phyloP scores from a whole-genome alignment of 2,113 vertebrate species.

The Calonectris borealis region DNA sequence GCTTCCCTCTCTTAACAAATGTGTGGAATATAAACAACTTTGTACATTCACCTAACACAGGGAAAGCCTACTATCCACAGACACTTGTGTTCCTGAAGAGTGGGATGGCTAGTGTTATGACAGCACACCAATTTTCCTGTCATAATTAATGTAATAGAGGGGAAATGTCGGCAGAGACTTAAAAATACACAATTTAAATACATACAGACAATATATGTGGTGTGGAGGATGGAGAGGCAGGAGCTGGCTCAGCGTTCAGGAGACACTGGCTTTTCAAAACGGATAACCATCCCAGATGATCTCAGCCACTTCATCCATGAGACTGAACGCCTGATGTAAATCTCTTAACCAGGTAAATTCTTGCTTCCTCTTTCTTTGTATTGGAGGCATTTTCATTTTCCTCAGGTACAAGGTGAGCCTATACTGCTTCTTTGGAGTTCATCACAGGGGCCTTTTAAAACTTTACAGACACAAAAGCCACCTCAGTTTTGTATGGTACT shows the following conservation, averaged over 20 bases:
- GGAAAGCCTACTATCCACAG: not conserved
- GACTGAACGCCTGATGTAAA: not conserved
- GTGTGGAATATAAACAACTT: not conserved
- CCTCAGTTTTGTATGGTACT: not conserved
- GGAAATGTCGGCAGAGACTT: not conserved
- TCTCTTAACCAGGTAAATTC: not conserved
- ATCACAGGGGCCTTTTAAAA: not conserved
- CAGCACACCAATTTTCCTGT: not conserved
- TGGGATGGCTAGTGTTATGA: not conserved
- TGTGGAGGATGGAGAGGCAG: not conserved
- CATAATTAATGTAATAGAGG: not conserved
- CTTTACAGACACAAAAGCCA: not conserved
- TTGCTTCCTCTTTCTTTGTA: not conserved
- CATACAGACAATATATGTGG: not conserved
- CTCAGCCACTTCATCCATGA: not conserved
- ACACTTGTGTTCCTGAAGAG: not conserved
- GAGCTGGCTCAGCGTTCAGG: not conserved
- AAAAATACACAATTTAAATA: not conserved
- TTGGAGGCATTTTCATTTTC: not conserved
- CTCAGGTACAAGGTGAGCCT: not conserved
- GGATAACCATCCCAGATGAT: not conserved
- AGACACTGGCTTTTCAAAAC: not conserved
- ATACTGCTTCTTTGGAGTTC: not conserved
- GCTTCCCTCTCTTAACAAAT: not conserved
- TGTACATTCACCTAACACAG: not conserved